These are phyloP conservation scores for Gila robusta DNA, from an alignment of 2,797 vertebrate genomes.

Conservation along the genomic window DNA sequence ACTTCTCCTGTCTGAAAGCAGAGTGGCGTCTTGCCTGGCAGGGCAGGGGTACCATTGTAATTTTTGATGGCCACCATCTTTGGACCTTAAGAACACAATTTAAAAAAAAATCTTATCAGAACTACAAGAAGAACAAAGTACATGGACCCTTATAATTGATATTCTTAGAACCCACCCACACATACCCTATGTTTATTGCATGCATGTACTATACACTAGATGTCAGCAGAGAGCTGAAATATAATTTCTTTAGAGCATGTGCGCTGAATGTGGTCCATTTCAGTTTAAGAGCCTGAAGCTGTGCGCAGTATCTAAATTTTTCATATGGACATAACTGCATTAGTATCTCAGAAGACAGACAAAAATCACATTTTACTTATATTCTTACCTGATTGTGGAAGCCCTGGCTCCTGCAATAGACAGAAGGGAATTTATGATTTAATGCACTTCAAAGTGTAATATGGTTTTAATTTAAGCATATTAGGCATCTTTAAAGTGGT, in stretches of 20 bases:
- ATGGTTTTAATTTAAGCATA: not conserved
- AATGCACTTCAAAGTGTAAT: constrained; percentile 29
- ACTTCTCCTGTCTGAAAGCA: constrained; percentile 92
- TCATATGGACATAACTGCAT: constrained; percentile 36
- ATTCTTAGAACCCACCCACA: not conserved
- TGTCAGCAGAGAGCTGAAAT: constrained; percentile 72
- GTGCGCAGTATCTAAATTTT: constrained; percentile 17
- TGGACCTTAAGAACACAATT: constrained; percentile 80
- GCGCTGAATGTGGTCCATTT: not conserved
- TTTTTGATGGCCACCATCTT: constrained; percentile 96
- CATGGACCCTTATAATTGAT: not conserved
- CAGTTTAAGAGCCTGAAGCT: constrained; percentile 30
- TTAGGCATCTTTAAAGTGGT: constrained; percentile 1
- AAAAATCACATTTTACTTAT: not conserved
- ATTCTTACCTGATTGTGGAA: constrained; percentile 77
- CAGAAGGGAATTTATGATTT: constrained; percentile 38
- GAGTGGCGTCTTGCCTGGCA: constrained; percentile 86
- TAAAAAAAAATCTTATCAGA: not conserved
- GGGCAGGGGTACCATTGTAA: constrained; percentile 90
- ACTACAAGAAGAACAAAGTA: not conserved
- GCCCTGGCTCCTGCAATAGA: constrained; percentile 76
- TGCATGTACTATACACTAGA: constrained; percentile 67
- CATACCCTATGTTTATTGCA: not conserved
- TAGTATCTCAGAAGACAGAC: not conserved
- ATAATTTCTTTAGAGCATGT: not conserved